Conservation (phyloP, 2,113 vertebrate genomes). For the Penelope pileata region DNA sequence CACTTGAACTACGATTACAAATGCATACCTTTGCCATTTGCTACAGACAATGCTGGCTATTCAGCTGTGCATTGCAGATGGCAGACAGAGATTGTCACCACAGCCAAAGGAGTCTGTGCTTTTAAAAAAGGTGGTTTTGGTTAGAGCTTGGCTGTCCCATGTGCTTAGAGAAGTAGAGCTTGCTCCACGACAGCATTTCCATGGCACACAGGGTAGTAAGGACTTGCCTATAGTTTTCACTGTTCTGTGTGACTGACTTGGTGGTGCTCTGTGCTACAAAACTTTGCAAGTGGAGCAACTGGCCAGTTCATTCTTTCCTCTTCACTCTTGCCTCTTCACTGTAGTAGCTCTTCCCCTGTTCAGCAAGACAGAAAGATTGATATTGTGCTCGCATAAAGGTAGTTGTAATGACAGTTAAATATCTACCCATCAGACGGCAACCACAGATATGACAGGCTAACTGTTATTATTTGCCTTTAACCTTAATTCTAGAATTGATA, state of each 20-base stretch:
- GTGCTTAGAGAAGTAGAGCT: background rate
- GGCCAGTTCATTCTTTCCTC: background rate
- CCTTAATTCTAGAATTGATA: background rate
- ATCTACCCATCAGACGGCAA: background rate
- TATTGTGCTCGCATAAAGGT: background rate
- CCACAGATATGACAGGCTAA: background rate
- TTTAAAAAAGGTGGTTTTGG: background rate
- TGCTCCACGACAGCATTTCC: background rate
- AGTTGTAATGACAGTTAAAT: background rate
- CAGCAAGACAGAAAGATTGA: background rate
- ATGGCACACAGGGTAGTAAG: background rate
- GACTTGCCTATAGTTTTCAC: background rate
- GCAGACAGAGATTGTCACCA: background rate
- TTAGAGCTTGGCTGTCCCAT: background rate
- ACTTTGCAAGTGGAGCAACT: background rate
- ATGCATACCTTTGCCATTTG: conserved; percentile 7
- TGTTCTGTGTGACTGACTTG: background rate
- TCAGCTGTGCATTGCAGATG: background rate
- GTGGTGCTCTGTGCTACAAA: background rate
- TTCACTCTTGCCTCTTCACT: background rate
- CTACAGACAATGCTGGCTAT: background rate
- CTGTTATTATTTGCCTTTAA: background rate
- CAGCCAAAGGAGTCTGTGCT: background rate
- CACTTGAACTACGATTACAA: background rate
- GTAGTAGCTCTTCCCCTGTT: background rate